These are phyloP conservation scores for Drosophila mayri DNA, from an alignment of 1,140 invertebrate species.

Conservation along the genomic window DNA sequence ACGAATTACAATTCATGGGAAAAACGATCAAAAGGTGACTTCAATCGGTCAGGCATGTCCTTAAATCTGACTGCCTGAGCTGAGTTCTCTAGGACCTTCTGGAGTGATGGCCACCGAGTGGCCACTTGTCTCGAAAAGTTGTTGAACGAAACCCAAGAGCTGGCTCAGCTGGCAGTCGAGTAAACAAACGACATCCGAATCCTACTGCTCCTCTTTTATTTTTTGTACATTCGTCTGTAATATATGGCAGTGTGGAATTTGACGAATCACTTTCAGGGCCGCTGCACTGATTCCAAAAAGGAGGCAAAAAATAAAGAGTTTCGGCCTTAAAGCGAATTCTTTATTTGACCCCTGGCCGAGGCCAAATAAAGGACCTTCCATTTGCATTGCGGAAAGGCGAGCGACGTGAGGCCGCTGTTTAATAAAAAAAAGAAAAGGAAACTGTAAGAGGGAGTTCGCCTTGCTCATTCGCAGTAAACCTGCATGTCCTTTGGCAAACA, in stretches of 20 bases:
- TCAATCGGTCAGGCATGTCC: constrained; percentile 7
- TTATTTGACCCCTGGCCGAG: constrained; percentile 3
- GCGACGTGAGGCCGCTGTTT: constrained; percentile 39
- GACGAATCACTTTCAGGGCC: constrained; percentile 45
- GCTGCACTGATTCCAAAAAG: constrained; percentile 15
- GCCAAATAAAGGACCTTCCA: constrained; percentile 17
- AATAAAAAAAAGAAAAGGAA: constrained; percentile 23
- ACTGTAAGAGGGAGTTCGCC: not conserved
- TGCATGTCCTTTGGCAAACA: constrained; percentile 43
- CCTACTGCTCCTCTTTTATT: constrained; percentile 3
- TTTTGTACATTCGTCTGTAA: constrained; percentile 17
- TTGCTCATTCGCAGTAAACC: constrained; percentile 28
- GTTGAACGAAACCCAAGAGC: constrained; percentile 31
- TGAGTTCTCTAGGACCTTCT: constrained; percentile 9
- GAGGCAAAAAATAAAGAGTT: constrained; percentile 10
- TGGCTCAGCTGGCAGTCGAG: constrained; percentile 21
- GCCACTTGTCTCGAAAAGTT: constrained; percentile 33
- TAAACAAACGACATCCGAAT: constrained; percentile 45
- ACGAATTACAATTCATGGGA: constrained; percentile 6
- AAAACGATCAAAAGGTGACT: constrained; percentile 27
- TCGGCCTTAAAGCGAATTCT: constrained; percentile 29
- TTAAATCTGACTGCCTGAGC: constrained; percentile 19
- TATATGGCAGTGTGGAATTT: constrained; percentile 47
- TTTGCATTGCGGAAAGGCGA: constrained; percentile 25
- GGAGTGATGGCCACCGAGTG: constrained; percentile 25